Evolutionary conservation across 2,113 vertebrate species (phyloP), one percentile per base, ranked within the genome.

Genomic region (Theropithecus gelada): DNA sequence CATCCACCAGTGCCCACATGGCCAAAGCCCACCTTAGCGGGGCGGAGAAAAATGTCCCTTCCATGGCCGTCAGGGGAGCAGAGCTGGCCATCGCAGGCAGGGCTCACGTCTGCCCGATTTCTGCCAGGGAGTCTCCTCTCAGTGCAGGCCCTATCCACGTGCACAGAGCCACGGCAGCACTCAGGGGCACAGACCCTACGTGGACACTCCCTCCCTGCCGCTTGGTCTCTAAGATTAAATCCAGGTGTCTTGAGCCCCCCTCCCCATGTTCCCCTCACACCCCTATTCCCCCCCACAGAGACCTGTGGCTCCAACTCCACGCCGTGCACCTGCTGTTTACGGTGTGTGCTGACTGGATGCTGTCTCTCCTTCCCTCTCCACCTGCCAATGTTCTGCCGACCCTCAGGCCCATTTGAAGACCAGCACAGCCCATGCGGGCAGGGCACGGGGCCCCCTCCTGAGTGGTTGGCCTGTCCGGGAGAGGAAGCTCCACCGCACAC

Each of bases 201-300:
- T 3, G 9, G 27, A 27, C 43, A 27, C 43, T 30, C 25, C 3
- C 10, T 55, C 6, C 17, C 6, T 9, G 2, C 10, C 12, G 7
- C 38, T 43, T 30, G 8, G 27, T 40, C 52, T 59, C 50, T 40
- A 57, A 57, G 11, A 40, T 35, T 7, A 8, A 30, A 30, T 57
- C 27, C 5, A 12, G 40, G 13, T 32, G 2, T 30, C 50, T 40
- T 20, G 5, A 59, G 11, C 50, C 35, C 22, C 22, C 6, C 64
- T 38, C 22, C 22, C 12, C 75, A 32, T 2, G 4, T 30, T 32
- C 43, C 75, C 4, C 8, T 59, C 22, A 61, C 5, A 30, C 59
- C 25, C 59, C 27, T 64, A 27, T 30, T 64, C 61, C 27, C 12
- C 61, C 61, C 27, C 12, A 64, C 61, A 27, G 5, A 64, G 61